Base-by-base conservation (phyloP, 1,140 invertebrate species). In the Drosophila funebris region DNA sequence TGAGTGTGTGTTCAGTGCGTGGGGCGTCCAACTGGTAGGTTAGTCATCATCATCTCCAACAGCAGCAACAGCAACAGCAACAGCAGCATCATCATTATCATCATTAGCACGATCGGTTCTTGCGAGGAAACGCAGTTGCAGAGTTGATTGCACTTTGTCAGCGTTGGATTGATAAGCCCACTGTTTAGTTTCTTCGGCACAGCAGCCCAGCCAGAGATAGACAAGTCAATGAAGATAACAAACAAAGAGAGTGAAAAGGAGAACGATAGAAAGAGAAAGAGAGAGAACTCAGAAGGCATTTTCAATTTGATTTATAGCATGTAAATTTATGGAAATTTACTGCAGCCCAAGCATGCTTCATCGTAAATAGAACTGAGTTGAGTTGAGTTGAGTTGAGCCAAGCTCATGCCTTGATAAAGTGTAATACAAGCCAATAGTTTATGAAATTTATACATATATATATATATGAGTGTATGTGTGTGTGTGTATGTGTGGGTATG, bases 291-390 rank as follows among this genome's bases (percentile, higher is more conserved):
- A 13, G 11, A 82, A 68, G 82, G 88, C 82, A 85, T 82, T 87
- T 82, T 68, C 75, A 75, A 87, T 85, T 82, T 85, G 82, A 85
- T 85, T 88, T 85, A 85, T 88, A 61, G 78, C 82, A 88, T 85
- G 82, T 68, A 85, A 85, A 85, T 85, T 85, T 85, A 85, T 85
- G 82, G 82, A 85, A 85, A 88, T 85, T 85, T 85, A 85, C 82
- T 78, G 80, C 76, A 37, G 50, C 54, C 66, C 50, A 16, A 62
- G 70, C 53, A 69, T 69, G 73, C 36, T 77, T 72, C 74, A 56
- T 16, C 68, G 77, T 48, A 68, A 73, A 57, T 48, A 57, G 48
- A 61, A 46, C 56, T 27, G 11, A 57, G 24, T 50, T 4, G 2
- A 16, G 27, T 29, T 46, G 27, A 64, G 52, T 20, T 56, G 11